Evolutionary conservation across 2,888 invertebrate species (phyloP), one percentile per base, ranked within the genome.

Genomic region (Ennomos erosarius): DNA sequence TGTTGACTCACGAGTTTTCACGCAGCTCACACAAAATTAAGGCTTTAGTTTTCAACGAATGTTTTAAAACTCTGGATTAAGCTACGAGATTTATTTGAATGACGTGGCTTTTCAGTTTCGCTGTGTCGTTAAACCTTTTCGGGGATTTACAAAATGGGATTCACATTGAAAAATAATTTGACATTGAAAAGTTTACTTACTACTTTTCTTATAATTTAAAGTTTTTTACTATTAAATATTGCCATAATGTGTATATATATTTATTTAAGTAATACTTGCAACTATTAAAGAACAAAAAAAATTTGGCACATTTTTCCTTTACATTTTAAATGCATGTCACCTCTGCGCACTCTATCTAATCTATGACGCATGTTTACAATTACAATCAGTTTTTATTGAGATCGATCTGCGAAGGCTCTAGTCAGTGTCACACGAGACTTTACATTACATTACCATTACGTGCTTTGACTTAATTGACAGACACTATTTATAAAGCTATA

Each of bases 351-450:
- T 8, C 9, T n/a, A 13, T n/a, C 34, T 62, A 64, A 43, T 79
- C 78, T 74, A 62, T 72, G 76, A 0, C 50, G 11, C 35, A 64
- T 79, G 81, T 82, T 80, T 79, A n/a, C n/a, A n/a, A n/a, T n/a
- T n/a, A n/a, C n/a, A 82, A 76, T 59, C 57, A 52, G 63, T 72
- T 75, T 16, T 74, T 72, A 84, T 80, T 78, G 78, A 84, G 84
- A 85, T 81, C 76, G 74, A 82, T 83, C 79, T 78, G 78, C 66
- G 67, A 59, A 60, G 56, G 66, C 71, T 38, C 47, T 55, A 39
- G 48, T 39, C 48, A 48, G 13, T 65, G 71, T 65, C 64, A 65
- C 48, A 47, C 13, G 56, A 62, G 58, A 64, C 53, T 64, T 42
- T 50, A 62, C 53, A 38, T 62, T 56, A 55, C 58, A 54, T 61